These are phyloP conservation scores for Tigriopus japonicus DNA, from an alignment of 1,140 invertebrate genomes.

Conservation along the genomic window DNA sequence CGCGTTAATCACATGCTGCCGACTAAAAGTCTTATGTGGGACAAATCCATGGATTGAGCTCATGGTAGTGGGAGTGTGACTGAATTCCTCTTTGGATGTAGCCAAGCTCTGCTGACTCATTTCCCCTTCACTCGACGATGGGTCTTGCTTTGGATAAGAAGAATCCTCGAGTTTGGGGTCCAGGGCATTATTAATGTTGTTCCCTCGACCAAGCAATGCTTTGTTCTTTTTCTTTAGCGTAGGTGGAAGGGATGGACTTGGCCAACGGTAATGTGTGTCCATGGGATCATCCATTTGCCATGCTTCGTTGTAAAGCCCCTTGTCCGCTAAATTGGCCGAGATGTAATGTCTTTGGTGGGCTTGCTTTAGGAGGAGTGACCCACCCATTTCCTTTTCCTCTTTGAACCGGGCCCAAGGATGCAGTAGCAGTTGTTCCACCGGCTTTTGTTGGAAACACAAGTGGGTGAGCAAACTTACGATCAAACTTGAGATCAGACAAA, in stretches of 20 bases:
- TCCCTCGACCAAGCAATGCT: no score
- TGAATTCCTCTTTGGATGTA: no score
- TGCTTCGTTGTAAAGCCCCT: neutral
- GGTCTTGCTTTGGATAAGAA: no score
- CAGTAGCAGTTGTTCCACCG: neutral
- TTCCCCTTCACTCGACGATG: no score
- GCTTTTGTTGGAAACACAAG: neutral
- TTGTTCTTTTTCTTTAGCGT: neutral
- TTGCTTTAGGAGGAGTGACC: neutral
- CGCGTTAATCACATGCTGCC: no score
- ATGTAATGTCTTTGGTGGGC: neutral
- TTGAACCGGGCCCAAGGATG: neutral
- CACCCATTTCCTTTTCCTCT: neutral
- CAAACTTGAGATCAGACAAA: neutral
- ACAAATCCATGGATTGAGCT: no score
- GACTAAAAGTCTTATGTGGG: no score
- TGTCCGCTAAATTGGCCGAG: neutral
- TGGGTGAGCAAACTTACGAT: neutral
- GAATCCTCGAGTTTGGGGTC: no score
- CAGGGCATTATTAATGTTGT: no score
- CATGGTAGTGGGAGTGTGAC: no score
- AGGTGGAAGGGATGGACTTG: neutral
- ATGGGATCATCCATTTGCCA: neutral
- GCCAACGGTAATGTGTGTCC: neutral
- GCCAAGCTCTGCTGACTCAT: no score